phyloP scores from a whole-genome alignment of 2,888 invertebrate genomes.

The Tenthredo distinguenda region DNA sequence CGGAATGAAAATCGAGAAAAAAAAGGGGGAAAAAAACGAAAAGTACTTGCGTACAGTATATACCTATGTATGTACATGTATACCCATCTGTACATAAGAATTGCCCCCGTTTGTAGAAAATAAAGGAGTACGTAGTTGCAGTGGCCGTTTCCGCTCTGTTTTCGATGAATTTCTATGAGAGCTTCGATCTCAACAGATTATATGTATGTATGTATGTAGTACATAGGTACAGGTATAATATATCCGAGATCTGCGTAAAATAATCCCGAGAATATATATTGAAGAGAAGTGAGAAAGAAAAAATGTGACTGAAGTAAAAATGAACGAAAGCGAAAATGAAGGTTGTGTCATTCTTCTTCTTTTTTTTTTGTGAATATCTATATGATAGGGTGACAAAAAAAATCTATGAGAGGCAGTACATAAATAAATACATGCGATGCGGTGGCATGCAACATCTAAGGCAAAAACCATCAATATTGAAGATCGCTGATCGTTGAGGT shows the following conservation, averaged over 20 bases:
- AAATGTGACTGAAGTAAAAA: neutral
- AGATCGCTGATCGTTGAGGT: slow-evolving; percentile 33
- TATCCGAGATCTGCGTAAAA: neutral
- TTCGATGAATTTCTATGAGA: neutral
- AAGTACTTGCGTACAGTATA: neutral
- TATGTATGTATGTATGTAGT: neutral
- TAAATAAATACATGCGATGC: slow-evolving; percentile 21
- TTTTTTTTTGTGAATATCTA: neutral
- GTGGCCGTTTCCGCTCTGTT: neutral
- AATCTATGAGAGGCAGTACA: slow-evolving; percentile 6
- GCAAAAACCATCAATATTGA: slow-evolving; percentile 48
- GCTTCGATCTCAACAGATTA: neutral
- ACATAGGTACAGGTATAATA: neutral
- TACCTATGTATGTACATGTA: no score
- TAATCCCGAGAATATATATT: neutral
- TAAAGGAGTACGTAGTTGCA: neutral
- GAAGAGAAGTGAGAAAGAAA: neutral
- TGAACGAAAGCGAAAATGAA: neutral
- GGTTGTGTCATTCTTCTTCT: slow-evolving; percentile 39
- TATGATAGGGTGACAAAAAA: neutral
- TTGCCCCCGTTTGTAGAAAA: neutral
- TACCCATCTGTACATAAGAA: neutral
- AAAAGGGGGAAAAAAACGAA: neutral
- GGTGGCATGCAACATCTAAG: slow-evolving; percentile 39
- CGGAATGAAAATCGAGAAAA: neutral